Percentiles rank a stretch among this genome's conserved stretches.
These are phyloP conservation scores for Phodopus roborovskii DNA, from an alignment of 2,113 vertebrate genomes.

Conservation along the genomic window DNA sequence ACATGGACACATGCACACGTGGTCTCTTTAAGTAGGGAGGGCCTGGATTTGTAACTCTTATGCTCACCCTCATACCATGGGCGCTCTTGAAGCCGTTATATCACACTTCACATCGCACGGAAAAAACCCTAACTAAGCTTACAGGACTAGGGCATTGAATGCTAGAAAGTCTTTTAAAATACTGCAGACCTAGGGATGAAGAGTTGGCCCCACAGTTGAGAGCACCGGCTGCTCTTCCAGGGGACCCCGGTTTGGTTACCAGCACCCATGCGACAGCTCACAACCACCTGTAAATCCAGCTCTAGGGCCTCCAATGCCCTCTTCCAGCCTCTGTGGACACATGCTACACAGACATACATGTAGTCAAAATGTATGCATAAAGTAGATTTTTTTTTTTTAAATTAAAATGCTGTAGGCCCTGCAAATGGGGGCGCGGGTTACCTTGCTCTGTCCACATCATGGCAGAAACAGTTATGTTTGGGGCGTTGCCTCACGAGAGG, in stretches of 20 bases:
- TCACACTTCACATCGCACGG: not conserved
- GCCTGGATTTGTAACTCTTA: not conserved
- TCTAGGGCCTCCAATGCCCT: not conserved
- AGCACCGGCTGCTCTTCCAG: not conserved
- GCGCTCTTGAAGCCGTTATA: not conserved
- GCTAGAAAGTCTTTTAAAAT: not conserved
- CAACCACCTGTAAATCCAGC: not conserved
- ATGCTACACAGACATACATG: not conserved
- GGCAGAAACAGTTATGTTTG: not conserved
- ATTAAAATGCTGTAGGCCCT: not conserved
- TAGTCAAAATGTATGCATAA: not conserved
- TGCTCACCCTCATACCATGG: not conserved
- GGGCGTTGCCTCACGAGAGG: not conserved
- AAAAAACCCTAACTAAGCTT: not conserved
- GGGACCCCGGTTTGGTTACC: not conserved
- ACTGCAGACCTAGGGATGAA: too few relatives aligned
- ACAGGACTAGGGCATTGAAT: not conserved
- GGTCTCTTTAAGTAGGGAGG: not conserved
- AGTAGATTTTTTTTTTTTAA: not conserved
- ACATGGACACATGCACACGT: fast-evolving
- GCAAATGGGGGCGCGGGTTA: fast-evolving
- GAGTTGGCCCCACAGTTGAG: not conserved
- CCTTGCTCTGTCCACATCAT: not conserved
- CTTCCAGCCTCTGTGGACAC: not conserved
- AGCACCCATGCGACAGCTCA: not conserved